phyloP scores from a whole-genome alignment of 2,888 invertebrate genomes.

The Parnassius orleans region DNA sequence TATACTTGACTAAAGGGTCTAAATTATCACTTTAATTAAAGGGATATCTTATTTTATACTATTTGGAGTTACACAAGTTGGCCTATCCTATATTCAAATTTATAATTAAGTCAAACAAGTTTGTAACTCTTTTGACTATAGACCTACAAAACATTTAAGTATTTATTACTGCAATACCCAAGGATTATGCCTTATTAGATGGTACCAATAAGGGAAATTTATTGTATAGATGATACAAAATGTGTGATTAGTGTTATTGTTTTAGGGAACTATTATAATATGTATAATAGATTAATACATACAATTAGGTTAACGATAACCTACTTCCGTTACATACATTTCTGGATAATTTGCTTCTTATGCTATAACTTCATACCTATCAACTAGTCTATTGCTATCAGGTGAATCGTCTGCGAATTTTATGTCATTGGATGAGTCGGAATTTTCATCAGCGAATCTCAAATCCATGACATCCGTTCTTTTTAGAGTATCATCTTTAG shows the following conservation, averaged over 20 bases:
- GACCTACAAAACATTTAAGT: too few relatives aligned
- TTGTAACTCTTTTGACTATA: too few relatives aligned
- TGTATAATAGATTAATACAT: neutral
- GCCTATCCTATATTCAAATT: too few relatives aligned
- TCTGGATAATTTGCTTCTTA: constrained; percentile 32
- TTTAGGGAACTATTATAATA: too few relatives aligned
- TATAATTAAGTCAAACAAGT: too few relatives aligned
- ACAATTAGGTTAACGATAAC: neutral
- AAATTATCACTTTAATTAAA: neutral
- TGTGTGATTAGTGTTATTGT: too few relatives aligned
- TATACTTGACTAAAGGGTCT: constrained; percentile 23
- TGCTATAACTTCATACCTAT: constrained; percentile 64
- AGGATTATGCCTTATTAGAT: too few relatives aligned
- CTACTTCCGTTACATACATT: neutral
- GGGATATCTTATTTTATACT: too few relatives aligned
- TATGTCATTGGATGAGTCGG: constrained; percentile 77
- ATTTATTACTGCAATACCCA: too few relatives aligned
- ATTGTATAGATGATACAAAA: too few relatives aligned
- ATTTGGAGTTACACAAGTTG: too few relatives aligned
- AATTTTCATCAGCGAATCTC: constrained; percentile 86
- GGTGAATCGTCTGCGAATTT: constrained; percentile 74
- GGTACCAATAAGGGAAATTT: too few relatives aligned
- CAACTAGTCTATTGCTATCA: constrained; percentile 67
- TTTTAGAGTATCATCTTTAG: constrained; percentile 76
- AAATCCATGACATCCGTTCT: constrained; percentile 83